phyloP scores from a whole-genome alignment of 2,888 invertebrate genomes.

The Ptychoptera albimana region DNA sequence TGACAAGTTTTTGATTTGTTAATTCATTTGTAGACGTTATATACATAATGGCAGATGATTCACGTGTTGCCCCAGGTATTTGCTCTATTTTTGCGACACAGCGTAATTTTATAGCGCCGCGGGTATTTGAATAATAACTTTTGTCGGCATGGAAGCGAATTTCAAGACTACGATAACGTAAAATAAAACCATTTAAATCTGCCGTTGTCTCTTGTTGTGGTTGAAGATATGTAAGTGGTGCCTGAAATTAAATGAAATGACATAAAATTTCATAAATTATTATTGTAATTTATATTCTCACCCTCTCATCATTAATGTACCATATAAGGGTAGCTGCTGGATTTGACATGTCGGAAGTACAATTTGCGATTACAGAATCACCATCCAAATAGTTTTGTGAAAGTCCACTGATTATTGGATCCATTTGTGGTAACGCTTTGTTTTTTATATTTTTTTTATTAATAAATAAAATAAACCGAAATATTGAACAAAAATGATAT shows the following conservation, averaged over 20 bases:
- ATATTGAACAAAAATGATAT: no score
- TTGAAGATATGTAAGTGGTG: conserved; percentile 24
- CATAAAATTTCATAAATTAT: no score
- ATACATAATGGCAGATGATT: conserved; percentile 22
- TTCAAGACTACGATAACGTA: conserved; percentile 25
- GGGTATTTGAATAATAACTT: conserved; percentile 23
- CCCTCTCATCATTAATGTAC: conserved; percentile 30
- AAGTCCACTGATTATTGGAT: conserved; percentile 28
- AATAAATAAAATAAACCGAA: no score
- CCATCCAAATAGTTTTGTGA: conserved; percentile 27
- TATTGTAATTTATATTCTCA: conserved; percentile 9
- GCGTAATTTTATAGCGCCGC: conserved; percentile 24
- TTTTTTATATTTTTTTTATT: background rate
- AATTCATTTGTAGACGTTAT: conserved; percentile 25
- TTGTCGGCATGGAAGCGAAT: conserved; percentile 28
- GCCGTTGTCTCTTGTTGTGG: conserved; percentile 26
- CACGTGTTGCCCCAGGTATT: conserved; percentile 24
- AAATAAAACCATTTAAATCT: conserved; percentile 25
- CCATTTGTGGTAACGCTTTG: conserved; percentile 26
- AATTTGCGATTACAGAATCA: conserved; percentile 28
- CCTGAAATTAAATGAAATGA: conserved; percentile 14
- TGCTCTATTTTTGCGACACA: conserved; percentile 30
- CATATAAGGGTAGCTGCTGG: conserved; percentile 26
- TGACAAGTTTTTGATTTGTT: conserved; percentile 29
- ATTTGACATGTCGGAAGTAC: conserved; percentile 29